A percentile compares a stretch with the other conserved stretches of the same genome.
Conservation (phyloP, 2,888 invertebrate genomes). For the Parascotia fuliginaria region DNA sequence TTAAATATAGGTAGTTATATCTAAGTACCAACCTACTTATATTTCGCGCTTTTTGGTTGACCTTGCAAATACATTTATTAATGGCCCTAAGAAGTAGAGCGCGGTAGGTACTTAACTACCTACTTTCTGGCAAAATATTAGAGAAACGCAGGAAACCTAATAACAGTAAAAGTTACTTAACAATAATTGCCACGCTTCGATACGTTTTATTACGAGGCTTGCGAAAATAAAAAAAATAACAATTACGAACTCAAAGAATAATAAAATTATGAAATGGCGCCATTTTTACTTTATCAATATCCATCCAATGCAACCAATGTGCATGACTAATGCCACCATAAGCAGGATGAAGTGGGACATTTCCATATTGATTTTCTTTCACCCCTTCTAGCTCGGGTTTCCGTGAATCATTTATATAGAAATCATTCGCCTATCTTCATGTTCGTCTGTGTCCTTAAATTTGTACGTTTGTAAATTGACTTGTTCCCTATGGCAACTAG, state of each 20-base stretch:
- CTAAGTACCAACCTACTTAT: too few relatives aligned
- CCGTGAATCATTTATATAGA: too few relatives aligned
- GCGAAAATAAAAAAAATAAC: neutral
- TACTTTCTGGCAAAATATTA: conserved; percentile 3
- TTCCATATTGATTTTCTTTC: conserved; percentile 3
- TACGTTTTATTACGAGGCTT: conserved; percentile 5
- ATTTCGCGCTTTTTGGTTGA: neutral
- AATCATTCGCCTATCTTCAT: too few relatives aligned
- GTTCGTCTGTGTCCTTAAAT: too few relatives aligned
- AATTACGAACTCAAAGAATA: neutral
- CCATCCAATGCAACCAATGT: too few relatives aligned
- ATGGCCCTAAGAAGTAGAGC: neutral
- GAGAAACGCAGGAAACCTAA: conserved; percentile 13
- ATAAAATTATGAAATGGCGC: neutral
- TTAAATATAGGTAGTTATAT: too few relatives aligned
- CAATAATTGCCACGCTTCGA: conserved; percentile 21
- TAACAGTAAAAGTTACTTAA: conserved; percentile 6
- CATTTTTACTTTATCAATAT: conserved; percentile 7
- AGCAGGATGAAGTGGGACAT: neutral
- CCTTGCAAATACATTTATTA: neutral
- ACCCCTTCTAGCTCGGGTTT: neutral
- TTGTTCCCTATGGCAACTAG: too few relatives aligned
- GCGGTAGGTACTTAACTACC: neutral
- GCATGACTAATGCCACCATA: neutral
- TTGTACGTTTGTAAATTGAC: too few relatives aligned